Conservation (phyloP, 2,113 vertebrate genomes). For the Tiliqua scincoides region DNA sequence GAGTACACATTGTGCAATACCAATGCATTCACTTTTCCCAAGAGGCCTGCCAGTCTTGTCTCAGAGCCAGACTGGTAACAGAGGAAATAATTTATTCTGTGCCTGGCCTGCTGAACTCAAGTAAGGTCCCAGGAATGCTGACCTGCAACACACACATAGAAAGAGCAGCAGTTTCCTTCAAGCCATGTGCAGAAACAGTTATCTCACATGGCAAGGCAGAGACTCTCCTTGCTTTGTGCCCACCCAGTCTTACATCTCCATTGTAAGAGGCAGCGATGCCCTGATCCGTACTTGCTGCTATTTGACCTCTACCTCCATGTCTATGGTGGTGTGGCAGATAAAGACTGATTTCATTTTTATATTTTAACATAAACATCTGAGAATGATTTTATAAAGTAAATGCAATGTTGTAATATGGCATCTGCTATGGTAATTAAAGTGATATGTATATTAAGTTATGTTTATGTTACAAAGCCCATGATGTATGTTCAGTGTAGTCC, state of each 20-base stretch:
- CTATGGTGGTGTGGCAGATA: background rate
- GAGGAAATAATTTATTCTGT: background rate
- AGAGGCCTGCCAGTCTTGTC: background rate
- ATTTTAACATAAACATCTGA: background rate
- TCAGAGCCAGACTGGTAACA: background rate
- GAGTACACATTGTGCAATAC: background rate
- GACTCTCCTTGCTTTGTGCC: background rate
- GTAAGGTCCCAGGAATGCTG: background rate
- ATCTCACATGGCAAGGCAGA: background rate
- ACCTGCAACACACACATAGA: too few relatives aligned
- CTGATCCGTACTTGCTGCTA: background rate
- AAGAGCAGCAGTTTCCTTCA: background rate
- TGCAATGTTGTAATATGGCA: background rate
- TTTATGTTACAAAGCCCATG: background rate
- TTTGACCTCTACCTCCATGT: background rate
- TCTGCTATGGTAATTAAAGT: background rate
- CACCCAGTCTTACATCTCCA: background rate
- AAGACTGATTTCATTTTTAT: background rate
- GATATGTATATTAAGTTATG: background rate
- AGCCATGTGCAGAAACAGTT: background rate
- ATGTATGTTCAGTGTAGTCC: background rate
- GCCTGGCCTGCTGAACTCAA: background rate
- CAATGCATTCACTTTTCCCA: background rate
- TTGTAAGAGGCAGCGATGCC: background rate
- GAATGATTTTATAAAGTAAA: background rate